Evolutionary conservation across 2,888 invertebrate species (phyloP), one percentile per base, ranked within the genome.

Genomic region (Stenchaetothrips biformis): DNA sequence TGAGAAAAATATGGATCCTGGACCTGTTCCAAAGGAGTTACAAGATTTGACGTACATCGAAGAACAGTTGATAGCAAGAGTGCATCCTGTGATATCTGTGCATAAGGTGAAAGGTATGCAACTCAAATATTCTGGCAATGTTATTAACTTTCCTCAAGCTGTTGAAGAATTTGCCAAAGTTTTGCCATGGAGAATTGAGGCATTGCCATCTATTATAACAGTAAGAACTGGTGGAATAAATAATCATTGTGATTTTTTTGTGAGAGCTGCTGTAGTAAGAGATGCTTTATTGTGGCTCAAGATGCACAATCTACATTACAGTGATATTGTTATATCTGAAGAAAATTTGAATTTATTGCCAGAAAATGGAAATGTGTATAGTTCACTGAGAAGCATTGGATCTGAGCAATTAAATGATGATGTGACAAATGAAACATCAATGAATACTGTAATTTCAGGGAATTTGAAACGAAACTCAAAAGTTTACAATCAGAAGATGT

Each of bases 121-220:
- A 48, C 79, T 49, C 7, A 77, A 77, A n/a, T 81, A 81, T 48
- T 67, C 74, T 62, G 81, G 81, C 3, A 77, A 81, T 16, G 78
- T 80, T 7, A 80, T 81, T 9, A 81, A 81, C 25, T 81, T 81
- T 53, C 81, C 81, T 2, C 80, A 81, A 77, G 53, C 80, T 21
- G 77, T 81, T 21, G 62, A 18, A 16, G n/a, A 78, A 48, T 78
- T 81, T 78, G 80, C 81, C 16, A 21, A n/a, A 78, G 37, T 47
- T 47, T 48, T 81, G 3, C 80, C 80, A 2, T 67, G 80, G 18
- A 7, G 21, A 8, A 25, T 81, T 8, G 11, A 47, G 1, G 37
- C 6, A 2, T 48, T 81, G 21, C 53, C 77, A 2, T 81, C 78
- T 27, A 47, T 78, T 7, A 53, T 79, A 18, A 48, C 77, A 25